Evolutionary conservation across 2,888 invertebrate genomes (phyloP).

Genomic region (Mythimna impura): DNA sequence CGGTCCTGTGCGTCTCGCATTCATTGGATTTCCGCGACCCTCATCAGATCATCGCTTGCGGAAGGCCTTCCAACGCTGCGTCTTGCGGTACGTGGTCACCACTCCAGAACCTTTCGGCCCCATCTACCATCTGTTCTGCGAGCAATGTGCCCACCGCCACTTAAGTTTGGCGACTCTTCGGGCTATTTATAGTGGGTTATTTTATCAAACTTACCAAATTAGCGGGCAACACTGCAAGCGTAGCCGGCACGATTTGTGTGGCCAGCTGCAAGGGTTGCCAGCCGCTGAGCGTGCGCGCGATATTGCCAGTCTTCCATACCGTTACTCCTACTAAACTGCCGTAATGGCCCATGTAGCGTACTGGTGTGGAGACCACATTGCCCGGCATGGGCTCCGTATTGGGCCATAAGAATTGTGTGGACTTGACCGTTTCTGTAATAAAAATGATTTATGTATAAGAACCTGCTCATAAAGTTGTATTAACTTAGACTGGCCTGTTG

Average conservation of each 20-base stretch:
- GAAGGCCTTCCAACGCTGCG: too few species aligned
- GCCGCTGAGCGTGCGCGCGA: slow-evolving; percentile 92
- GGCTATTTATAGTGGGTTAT: neutral
- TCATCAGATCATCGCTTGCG: too few species aligned
- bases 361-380: slow-evolving; percentile 90
- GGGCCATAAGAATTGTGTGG: slow-evolving; percentile 93
- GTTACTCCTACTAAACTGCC: slow-evolving; percentile 93
- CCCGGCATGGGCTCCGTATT: slow-evolving; percentile 91
- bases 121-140: too few species aligned
- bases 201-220: slow-evolving; percentile 81
- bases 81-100: too few species aligned
- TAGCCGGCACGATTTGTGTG: slow-evolving; percentile 97
- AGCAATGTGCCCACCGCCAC: too few species aligned
- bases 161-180: too few species aligned
- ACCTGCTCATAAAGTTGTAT: neutral
- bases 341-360: slow-evolving; percentile 93
- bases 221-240: slow-evolving; percentile 94
- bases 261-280: slow-evolving; percentile 96
- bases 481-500: too few species aligned
- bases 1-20: too few species aligned
- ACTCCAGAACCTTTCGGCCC: too few species aligned
- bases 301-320: slow-evolving; percentile 90
- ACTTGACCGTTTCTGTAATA: slow-evolving; percentile 92
- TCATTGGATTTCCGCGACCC: too few species aligned
- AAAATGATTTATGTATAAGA: slow-evolving; percentile 26